Conservation (phyloP, 2,888 invertebrate genomes). For the Archips xylosteana region DNA sequence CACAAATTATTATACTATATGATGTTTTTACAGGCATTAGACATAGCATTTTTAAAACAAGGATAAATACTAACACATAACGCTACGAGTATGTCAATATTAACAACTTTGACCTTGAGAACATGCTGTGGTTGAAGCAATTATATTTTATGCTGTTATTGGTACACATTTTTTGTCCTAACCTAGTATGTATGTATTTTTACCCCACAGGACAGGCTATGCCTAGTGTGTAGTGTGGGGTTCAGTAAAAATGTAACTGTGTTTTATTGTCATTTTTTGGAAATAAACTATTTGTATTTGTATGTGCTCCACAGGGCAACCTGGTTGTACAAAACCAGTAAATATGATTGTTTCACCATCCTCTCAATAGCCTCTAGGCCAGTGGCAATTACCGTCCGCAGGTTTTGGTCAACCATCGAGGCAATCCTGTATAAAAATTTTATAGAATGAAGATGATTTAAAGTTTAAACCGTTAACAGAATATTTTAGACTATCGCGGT, state of each 20-base stretch:
- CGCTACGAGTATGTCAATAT: neutral
- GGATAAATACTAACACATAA: neutral
- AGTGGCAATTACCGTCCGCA: neutral
- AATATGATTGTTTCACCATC: neutral
- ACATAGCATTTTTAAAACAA: neutral
- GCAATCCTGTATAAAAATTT: too few relatives aligned
- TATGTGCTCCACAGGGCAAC: neutral
- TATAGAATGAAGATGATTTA: neutral
- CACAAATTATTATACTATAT: neutral
- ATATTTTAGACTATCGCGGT: too few relatives aligned
- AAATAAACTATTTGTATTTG: too few relatives aligned
- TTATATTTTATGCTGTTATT: neutral
- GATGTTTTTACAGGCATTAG: neutral
- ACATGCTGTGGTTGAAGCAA: neutral
- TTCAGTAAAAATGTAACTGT: too few relatives aligned
- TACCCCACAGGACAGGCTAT: too few relatives aligned
- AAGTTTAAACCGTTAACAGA: too few relatives aligned
- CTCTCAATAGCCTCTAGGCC: too few relatives aligned
- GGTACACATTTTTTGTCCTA: neutral
- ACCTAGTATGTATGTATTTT: too few relatives aligned
- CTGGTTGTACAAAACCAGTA: neutral
- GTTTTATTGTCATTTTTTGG: too few relatives aligned
- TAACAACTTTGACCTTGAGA: neutral
- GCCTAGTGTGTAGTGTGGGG: too few relatives aligned
- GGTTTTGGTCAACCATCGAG: neutral